phyloP scores from a whole-genome alignment of 1,140 invertebrate genomes.

The Gryllus bimaculatus region DNA sequence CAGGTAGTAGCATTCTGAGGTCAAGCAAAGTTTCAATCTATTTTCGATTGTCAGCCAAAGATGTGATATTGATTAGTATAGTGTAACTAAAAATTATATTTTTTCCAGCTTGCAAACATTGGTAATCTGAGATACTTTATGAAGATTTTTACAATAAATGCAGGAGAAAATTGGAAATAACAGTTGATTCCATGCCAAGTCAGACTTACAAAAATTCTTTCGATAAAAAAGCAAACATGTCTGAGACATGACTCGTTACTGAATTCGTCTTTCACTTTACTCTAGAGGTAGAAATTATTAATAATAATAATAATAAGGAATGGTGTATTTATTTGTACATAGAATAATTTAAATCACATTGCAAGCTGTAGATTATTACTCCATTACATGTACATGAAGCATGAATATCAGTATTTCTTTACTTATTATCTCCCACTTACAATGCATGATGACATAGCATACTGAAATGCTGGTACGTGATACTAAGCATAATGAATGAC shows the following conservation, averaged over 20 bases:
- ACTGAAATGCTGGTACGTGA: not conserved
- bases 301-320: not conserved
- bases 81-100: not conserved
- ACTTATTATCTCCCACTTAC: not conserved
- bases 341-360: not conserved
- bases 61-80: conserved; percentile 6
- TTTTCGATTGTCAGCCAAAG: not conserved
- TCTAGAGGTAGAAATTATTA: not conserved
- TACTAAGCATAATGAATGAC: not conserved
- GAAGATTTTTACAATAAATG: not conserved
- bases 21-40: not conserved
- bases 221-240: not conserved
- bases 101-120: not conserved
- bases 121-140: not conserved
- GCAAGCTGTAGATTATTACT: not conserved
- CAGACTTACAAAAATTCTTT: not conserved
- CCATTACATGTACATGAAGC: not conserved
- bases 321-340: not conserved
- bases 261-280: not conserved
- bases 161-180: not conserved
- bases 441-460: not conserved
- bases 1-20: too few relatives aligned
- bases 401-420: not conserved
- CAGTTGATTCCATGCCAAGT: not conserved
- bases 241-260: not conserved